A percentile compares a stretch with the other conserved stretches of the same genome.
Evolutionary conservation across 1,140 invertebrate species (phyloP).

Genomic region (Ooceraea biroi): DNA sequence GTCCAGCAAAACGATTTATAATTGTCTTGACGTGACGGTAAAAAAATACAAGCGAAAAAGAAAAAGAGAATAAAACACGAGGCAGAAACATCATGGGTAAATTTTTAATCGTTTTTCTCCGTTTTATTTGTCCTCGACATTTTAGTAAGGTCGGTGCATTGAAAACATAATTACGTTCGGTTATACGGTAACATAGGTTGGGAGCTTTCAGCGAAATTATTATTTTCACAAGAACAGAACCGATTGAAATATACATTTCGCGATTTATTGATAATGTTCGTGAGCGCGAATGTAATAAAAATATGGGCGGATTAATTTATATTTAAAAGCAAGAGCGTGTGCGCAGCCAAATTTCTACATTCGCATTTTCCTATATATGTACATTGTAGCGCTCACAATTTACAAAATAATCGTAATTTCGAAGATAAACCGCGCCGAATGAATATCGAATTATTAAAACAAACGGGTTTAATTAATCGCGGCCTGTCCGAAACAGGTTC

Average conservation of each 20-base stretch:
- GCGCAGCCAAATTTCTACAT: slow-evolving; percentile 45
- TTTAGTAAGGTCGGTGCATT: slow-evolving; percentile 16
- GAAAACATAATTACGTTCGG: slow-evolving; percentile 42
- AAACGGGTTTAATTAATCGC: slow-evolving; percentile 62
- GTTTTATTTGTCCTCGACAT: slow-evolving; percentile 6
- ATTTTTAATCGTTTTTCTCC: slow-evolving; percentile 47
- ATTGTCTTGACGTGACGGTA: background rate
- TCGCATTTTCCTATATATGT: slow-evolving; percentile 36
- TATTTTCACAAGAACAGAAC: slow-evolving; percentile 58
- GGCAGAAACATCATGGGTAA: background rate
- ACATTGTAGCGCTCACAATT: slow-evolving; percentile 50
- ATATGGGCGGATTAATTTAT: slow-evolving; percentile 59
- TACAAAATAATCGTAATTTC: slow-evolving; percentile 65
- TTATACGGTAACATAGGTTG: slow-evolving; percentile 36
- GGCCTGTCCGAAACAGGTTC: slow-evolving; percentile 47
- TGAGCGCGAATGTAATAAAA: slow-evolving; percentile 62
- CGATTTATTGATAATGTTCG: slow-evolving; percentile 62
- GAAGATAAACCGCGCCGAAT: slow-evolving; percentile 59
- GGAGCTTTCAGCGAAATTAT: slow-evolving; percentile 55
- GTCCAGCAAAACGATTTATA: background rate
- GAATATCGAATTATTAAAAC: slow-evolving; percentile 64
- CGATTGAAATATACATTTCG: slow-evolving; percentile 62
- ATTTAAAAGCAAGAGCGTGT: slow-evolving; percentile 50
- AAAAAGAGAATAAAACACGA: too few species aligned
- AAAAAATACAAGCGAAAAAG: background rate